Conservation (phyloP, 2,797 vertebrate genomes). For the Pseudomugil gertrudae region DNA sequence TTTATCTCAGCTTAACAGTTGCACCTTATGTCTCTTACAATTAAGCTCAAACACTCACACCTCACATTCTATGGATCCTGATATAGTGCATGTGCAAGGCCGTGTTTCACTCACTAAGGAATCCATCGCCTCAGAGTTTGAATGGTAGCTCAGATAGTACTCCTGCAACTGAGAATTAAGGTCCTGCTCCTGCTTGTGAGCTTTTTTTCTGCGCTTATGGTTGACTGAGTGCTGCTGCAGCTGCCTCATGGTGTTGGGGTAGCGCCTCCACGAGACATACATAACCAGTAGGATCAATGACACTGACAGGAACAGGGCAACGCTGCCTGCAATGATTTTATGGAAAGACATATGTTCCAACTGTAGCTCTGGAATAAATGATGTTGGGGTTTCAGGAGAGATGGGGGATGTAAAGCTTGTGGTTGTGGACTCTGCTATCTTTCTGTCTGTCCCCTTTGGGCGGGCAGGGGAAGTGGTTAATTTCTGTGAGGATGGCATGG, state of each 20-base stretch:
- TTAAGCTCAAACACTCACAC: no score
- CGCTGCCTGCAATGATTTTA: constrained; percentile 95
- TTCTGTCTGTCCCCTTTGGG: constrained; percentile 66
- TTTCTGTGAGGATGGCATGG: constrained; percentile 79
- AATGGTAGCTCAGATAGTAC: constrained; percentile 99
- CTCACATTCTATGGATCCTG: constrained; percentile 99
- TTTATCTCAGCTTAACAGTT: constrained; percentile 88
- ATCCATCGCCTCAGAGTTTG: constrained; percentile 98
- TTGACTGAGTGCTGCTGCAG: constrained; percentile 93
- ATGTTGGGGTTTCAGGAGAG: constrained; percentile 80
- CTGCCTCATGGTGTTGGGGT: constrained; percentile 95
- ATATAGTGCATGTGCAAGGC: constrained; percentile 98
- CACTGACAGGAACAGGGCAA: constrained; percentile 94
- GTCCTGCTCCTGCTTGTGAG: constrained; percentile 89
- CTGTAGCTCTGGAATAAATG: constrained; percentile 84
- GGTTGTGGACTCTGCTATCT: constrained; percentile 55
- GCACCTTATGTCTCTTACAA: constrained; percentile 85
- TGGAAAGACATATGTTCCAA: constrained; percentile 95
- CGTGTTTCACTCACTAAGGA: constrained; percentile 97
- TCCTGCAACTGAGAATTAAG: constrained; percentile 96
- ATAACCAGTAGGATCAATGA: constrained; percentile 96
- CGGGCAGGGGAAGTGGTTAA: constrained; percentile 77
- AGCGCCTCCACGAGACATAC: constrained; percentile 96
- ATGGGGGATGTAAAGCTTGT: constrained; percentile 61
- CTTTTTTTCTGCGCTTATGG: constrained; percentile 94